Base-by-base conservation (phyloP, 2,888 invertebrate genomes). In the Calameuta pallipes region DNA sequence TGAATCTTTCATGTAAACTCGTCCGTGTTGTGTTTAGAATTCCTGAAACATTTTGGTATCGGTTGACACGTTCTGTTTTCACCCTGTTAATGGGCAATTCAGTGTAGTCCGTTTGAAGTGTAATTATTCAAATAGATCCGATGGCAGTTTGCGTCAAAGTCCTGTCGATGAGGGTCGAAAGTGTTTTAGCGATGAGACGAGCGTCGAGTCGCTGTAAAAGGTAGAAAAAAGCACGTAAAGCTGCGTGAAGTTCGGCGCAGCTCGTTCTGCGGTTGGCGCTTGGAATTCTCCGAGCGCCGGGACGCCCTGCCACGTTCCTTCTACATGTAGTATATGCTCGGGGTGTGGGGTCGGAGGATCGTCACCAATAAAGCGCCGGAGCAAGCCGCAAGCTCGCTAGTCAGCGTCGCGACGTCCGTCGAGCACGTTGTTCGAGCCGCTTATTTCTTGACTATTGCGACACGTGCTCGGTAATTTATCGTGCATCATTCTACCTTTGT, bases 371-470 rank as follows among this genome's bases (percentile, higher is more conserved):
- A 83, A 86, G 81, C 81, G 78, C 77, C 79, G 81, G 74, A 79
- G 71, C 79, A 74, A 74, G 77, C 82, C 81, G 79, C 78, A 73
- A 70, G 79, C 69, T 69, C 75, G 80, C 78, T 80, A 85, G 86
- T 86, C 80, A 86, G 82, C 83, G 85, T 78, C 80, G 83, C 82
- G 86, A 81, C 82, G 82, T 80, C 81, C 76, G 73, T 78, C 78
- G 82, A 80, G 78, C 75, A 82, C 36, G 81, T 74, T 74, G 78
- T 74, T 76, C 80, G 69, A 76, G 78, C 36, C 30, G n/a, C 37
- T 36, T 11, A 23, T 15, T 69, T 69, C 76, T 34, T n/a, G 34
- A 77, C 34, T 33, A 73, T 76, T 69, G 56, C 74, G 73, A 76
- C 85, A 85, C 85, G 85, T 85, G 85, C 81, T 76, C 76, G 69